Evolutionary conservation across 2,888 invertebrate species (phyloP), one percentile per base, ranked within the genome.

Genomic region (Loripinus fragilis): DNA sequence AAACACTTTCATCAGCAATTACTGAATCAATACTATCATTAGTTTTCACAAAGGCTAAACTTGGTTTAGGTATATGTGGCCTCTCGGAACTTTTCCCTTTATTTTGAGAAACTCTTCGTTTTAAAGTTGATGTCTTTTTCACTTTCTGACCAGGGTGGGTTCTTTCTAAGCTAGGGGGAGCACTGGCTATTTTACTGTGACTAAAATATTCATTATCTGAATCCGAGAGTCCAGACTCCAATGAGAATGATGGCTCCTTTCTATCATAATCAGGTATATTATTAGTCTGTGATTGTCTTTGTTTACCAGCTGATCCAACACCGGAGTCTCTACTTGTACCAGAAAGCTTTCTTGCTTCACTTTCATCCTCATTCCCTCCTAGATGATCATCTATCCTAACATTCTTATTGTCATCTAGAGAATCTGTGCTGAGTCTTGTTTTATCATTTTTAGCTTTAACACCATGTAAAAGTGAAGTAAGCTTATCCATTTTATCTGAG

Each of bases 251-350:
- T 2, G 60, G 28, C 23, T 83, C 83, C 64, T 69, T 83, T 78
- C 78, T 76, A 25, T 74, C 74, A 15, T n/a, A 25, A n/a, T 42
- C 28, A 30, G 30, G 30, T 30, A 23, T 25, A 23, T 15, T 10
- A 33, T 10, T 25, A 30, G 64, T 70, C 23, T 41, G 52, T 23
- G n/a, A 35, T 74, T 45, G 64, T 71, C 10, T 33, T 55, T 30
- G 23, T 41, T 33, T 72, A 33, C 41, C 80, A 33, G 86, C 87
- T 12, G 87, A 87, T 41, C 87, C 87, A 15, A 89, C 45, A n/a
- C 88, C 89, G n/a, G 89, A 89, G 70, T 89, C 89, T 28, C 88
- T 77, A 64, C 89, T 88, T 64, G 81, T 85, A 69, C 85, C 83
- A 33, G 86, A 17, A 68, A 28, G 23, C 45, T 55, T 69, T 80